phyloP scores from a whole-genome alignment of 1,140 invertebrate genomes.

The Lucilia cuprina region DNA sequence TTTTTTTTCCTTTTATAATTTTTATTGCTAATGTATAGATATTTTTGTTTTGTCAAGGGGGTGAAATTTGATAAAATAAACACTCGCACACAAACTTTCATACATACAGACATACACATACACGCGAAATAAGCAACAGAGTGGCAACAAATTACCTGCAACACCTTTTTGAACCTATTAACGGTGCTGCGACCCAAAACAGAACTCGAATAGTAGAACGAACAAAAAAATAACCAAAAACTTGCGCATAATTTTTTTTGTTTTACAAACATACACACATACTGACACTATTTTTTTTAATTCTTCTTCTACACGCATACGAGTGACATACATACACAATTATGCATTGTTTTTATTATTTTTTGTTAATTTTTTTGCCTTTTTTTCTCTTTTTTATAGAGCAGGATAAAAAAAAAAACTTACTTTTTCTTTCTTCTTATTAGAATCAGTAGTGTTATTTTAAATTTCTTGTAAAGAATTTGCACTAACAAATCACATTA shows the following conservation, averaged over 20 bases:
- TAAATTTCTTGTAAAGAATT: constrained; percentile 18
- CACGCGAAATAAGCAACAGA: constrained; percentile 22
- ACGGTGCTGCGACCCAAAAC: background rate
- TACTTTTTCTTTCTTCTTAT: constrained; percentile 16
- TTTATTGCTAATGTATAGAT: constrained; percentile 24
- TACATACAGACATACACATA: background rate
- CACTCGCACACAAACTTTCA: background rate
- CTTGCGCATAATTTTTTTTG: constrained; percentile 27
- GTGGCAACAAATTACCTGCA: constrained; percentile 16
- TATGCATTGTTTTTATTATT: constrained; percentile 16
- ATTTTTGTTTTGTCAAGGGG: constrained; percentile 15
- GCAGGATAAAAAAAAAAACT: background rate
- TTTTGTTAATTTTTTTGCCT: background rate
- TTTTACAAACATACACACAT: background rate
- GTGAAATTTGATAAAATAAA: background rate
- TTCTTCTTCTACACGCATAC: background rate
- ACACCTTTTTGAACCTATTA: constrained; percentile 15
- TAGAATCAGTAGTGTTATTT: background rate
- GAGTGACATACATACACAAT: constrained; percentile 27
- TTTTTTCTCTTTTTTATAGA: background rate
- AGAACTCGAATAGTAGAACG: background rate
- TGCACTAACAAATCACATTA: constrained; percentile 14
- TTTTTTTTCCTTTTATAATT: background rate
- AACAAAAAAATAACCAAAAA: background rate
- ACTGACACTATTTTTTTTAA: background rate